Conservation (phyloP, 30 jellyfish, hydroid and myxozoan species). For the Sanderia malayensis region DNA sequence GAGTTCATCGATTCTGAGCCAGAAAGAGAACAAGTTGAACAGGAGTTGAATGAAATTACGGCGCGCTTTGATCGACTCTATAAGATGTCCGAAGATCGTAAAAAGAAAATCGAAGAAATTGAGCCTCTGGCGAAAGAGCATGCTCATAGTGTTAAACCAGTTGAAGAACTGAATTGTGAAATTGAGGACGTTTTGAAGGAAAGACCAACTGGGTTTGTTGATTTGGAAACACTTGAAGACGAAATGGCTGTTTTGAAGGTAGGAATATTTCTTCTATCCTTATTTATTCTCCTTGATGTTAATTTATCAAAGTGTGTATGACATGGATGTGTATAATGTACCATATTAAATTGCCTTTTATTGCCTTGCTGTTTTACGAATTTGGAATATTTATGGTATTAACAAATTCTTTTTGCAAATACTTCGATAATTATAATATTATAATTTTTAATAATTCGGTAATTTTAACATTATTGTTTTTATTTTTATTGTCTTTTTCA, state of each 20-base stretch:
- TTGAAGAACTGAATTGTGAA: conserved; percentile 31
- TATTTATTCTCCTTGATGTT: no score
- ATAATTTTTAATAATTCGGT: no score
- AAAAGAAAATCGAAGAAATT: conserved; percentile 43
- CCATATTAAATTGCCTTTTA: no score
- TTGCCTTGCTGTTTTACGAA: no score
- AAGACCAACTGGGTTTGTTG: conserved; percentile 52
- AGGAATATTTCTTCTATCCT: background rate
- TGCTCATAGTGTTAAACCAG: conserved; percentile 38
- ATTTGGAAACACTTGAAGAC: conserved; percentile 40
- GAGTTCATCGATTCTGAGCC: conserved; percentile 44
- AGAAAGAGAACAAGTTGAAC: conserved; percentile 54
- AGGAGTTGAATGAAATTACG: conserved; percentile 67
- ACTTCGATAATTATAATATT: no score
- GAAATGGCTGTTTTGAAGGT: conserved; percentile 70
- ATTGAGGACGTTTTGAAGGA: conserved; percentile 60
- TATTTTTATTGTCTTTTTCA: no score
- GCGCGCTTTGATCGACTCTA: conserved; percentile 60
- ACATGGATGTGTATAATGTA: no score
- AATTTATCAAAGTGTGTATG: no score
- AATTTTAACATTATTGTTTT: no score
- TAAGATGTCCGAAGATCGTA: conserved; percentile 49
- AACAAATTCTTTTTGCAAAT: no score
- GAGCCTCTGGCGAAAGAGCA: conserved; percentile 70
- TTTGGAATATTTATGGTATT: no score